These are phyloP conservation scores for Hippasteria phrygiana DNA, from an alignment of 53 echinoderm and acorn worm species.

Conservation along the genomic window DNA sequence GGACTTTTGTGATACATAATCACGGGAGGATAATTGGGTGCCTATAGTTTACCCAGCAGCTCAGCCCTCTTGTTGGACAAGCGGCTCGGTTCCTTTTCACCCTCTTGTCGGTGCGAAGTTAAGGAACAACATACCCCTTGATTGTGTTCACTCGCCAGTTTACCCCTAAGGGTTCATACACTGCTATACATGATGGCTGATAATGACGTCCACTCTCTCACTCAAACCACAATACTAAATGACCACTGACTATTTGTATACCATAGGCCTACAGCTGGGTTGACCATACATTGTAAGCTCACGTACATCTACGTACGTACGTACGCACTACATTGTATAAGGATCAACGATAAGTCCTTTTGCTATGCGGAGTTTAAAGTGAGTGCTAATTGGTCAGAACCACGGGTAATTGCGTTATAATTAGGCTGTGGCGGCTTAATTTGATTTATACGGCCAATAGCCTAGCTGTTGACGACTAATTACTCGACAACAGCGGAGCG, in stretches of 20 bases:
- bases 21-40: constrained; percentile 52
- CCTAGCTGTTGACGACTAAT: constrained; percentile 19
- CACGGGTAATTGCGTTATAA: constrained; percentile 55
- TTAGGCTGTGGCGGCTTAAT: constrained; percentile 39
- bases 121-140: constrained; percentile 23
- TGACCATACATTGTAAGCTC: too few relatives aligned
- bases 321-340: too few relatives aligned
- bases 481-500: constrained; percentile 21
- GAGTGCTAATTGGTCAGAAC: constrained; percentile 35
- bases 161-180: constrained; percentile 15
- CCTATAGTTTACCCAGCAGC: constrained; percentile 38
- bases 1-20: constrained; percentile 43
- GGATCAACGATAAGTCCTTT: too few relatives aligned
- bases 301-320: too few relatives aligned
- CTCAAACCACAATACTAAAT: background rate
- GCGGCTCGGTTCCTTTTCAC: background rate
- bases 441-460: constrained; percentile 50
- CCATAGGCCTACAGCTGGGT: too few relatives aligned
- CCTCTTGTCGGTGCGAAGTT: constrained; percentile 24
- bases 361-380: background rate
- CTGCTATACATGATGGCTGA: background rate
- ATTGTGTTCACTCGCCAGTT: constrained; percentile 44
- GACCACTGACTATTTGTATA: too few relatives aligned
- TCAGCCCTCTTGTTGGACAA: background rate
- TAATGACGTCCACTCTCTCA: background rate